These are phyloP conservation scores for Etheostoma perlongum DNA, from an alignment of 2,797 vertebrate genomes.

Conservation along the genomic window DNA sequence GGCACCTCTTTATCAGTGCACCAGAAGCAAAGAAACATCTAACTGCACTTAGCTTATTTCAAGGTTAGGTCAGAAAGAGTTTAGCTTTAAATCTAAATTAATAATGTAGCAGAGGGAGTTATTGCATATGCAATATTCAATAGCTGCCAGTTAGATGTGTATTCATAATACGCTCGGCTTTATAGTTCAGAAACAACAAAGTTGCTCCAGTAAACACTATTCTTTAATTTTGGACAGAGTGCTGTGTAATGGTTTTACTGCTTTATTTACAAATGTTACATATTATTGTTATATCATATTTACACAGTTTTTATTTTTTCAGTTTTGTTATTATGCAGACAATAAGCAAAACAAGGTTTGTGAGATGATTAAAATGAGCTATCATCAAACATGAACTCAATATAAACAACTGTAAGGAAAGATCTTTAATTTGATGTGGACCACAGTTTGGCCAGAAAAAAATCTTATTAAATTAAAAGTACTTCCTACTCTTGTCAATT, in stretches of 20 bases:
- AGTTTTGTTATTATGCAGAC: neutral
- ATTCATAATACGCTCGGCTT: conserved; percentile 45
- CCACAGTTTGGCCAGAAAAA: neutral
- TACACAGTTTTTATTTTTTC: neutral
- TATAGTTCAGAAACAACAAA: conserved; percentile 62
- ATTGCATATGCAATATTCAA: conserved; percentile 63
- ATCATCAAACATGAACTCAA: neutral
- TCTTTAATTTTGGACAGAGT: neutral
- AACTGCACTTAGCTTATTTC: conserved; percentile 62
- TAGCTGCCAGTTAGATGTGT: conserved; percentile 56
- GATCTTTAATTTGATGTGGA: neutral
- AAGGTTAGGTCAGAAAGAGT: conserved; percentile 48
- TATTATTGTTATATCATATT: no score
- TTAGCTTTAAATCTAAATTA: conserved; percentile 58
- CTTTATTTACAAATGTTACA: neutral
- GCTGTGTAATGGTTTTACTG: neutral
- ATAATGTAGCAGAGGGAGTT: conserved; percentile 53
- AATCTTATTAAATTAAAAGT: neutral
- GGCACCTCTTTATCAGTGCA: conserved; percentile 36
- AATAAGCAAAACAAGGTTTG: neutral
- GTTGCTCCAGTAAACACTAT: conserved; percentile 23
- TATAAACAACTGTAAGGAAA: neutral
- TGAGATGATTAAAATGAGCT: neutral
- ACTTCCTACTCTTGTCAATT: neutral
- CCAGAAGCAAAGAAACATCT: conserved; percentile 46